Evolutionary conservation across 2,888 invertebrate species (phyloP), one percentile per base, ranked within the genome.

Genomic region (Hymenopus coronatus): DNA sequence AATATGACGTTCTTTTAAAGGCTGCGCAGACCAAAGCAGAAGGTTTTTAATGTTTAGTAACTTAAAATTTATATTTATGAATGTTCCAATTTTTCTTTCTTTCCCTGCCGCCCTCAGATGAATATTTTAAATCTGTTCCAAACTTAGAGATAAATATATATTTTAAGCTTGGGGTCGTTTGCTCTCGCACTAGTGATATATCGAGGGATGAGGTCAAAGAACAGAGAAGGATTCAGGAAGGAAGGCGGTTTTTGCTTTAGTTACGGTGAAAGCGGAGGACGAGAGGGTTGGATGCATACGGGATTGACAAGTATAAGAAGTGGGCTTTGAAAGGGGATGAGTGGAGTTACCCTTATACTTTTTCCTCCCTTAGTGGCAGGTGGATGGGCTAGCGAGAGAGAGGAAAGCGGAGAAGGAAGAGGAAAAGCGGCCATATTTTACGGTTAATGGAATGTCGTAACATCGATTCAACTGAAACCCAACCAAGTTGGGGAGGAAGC

Each of bases 391-490:
- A 70, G 54, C 83, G 40, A 40, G 28, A 40, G 40, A 20, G 33
- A 27, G 40, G 84, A 30, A 83, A 25, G 83, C 28, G 84, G 85
- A 70, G 85, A 28, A 46, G 54, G 70, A 85, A 54, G 70, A 70
- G 88, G 84, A 81, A 88, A 86, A 70, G 88, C 88, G 87, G 83
- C 89, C 90, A 89, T 90, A 90, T 90, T 90, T 90, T 90, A 88
- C 87, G 88, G 90, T 87, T 90, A 89, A 90, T 89, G 89, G 89
- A 87, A 88, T 85, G 89, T 89, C 87, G 88, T 87, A 87, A 89
- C 87, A 88, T 89, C 87, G 90, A 90, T 89, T 88, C 89, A 88
- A 89, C 70, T 82, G 87, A 87, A 87, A 87, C 28, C 87, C 54
- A 70, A 70, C 20, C 20, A 70, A 70, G 54, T 83, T 28, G 83